A percentile compares a stretch with the other conserved stretches of the same genome.
Conservation (phyloP, 2,797 vertebrate genomes). For the Myotis vivesi region DNA sequence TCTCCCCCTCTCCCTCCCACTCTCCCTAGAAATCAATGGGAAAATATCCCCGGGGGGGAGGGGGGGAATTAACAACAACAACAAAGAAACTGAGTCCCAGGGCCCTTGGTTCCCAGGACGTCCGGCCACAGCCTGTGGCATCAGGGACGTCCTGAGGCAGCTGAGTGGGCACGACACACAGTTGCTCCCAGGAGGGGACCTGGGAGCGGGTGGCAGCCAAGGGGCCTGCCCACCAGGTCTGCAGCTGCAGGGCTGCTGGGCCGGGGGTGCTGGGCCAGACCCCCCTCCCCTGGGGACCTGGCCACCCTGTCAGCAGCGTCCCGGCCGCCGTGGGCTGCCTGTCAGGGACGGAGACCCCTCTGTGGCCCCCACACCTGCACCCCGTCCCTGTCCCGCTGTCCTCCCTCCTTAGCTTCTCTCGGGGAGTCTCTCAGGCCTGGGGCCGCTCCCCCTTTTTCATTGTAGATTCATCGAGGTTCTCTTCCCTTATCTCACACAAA, state of each 20-base stretch:
- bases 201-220: too few relatives aligned
- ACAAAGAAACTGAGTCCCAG: neutral
- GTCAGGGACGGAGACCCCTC: neutral
- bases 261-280: neutral
- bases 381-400: too few relatives aligned
- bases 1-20: too few relatives aligned
- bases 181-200: neutral
- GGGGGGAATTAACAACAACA: too few relatives aligned
- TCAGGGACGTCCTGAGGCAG: neutral
- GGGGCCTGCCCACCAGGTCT: too few relatives aligned
- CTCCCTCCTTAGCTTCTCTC: neutral
- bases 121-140: too few relatives aligned
- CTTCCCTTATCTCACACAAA: neutral
- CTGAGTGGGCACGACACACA: neutral
- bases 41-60: too few relatives aligned
- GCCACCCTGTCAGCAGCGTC: too few relatives aligned
- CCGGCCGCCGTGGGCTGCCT: fast-evolving
- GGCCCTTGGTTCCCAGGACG: neutral
- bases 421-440: neutral
- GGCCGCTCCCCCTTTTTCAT: neutral
- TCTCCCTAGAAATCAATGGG: too few relatives aligned
- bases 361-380: neutral
- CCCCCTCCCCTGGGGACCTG: fast-evolving
- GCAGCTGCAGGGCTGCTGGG: neutral
- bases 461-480: neutral